Evolutionary conservation across 2,113 vertebrate species (phyloP), one percentile per base, ranked within the genome.

Genomic region (Gavia stellata): DNA sequence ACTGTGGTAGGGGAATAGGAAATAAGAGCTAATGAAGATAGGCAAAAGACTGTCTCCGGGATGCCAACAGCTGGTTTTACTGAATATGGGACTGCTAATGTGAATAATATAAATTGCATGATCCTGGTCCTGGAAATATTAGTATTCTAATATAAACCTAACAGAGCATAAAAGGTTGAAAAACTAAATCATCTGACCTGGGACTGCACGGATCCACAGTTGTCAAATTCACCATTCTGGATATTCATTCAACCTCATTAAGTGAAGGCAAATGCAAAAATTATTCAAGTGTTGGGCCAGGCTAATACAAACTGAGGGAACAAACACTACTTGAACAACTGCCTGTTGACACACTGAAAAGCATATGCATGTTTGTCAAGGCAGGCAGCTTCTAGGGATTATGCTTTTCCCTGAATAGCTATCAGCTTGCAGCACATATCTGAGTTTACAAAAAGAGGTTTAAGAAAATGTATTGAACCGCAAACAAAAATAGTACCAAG

Each of bases 401-500:
- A 88, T 18, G 58, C 29, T 93, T 88, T 80, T 72, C 82, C 65
- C 95, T 89, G 71, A 92, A 86, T 16, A 91, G 86, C 88, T 94
- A 94, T 94, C 86, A 96, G 78, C 83, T 82, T 94, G 58, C 78
- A 92, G 91, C 84, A 79, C 29, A 52, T 81, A 81, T 87, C 72
- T 52, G 62, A 88, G 63, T 92, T 94, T 93, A 95, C 62, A 55
- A 77, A 92, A 96, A 87, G 72, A 86, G 73, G 34, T 81, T 90
- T 95, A 94, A 94, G 87, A 95, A 97, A 82, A 94, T 10, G 44
- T 92, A 84, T 88, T 95, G 83, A 96, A 95, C 71, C 56, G 73
- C 82, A 91, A 90, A 94, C 84, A 90, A 91, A 96, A 96, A 96
- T 92, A 95, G 87, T 71, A 95, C 29, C 53, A 49, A 96, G 62